Evolutionary conservation across 2,113 vertebrate species (phyloP), one percentile per base, ranked within the genome.

Genomic region (Ptychochromis oligacanthus): DNA sequence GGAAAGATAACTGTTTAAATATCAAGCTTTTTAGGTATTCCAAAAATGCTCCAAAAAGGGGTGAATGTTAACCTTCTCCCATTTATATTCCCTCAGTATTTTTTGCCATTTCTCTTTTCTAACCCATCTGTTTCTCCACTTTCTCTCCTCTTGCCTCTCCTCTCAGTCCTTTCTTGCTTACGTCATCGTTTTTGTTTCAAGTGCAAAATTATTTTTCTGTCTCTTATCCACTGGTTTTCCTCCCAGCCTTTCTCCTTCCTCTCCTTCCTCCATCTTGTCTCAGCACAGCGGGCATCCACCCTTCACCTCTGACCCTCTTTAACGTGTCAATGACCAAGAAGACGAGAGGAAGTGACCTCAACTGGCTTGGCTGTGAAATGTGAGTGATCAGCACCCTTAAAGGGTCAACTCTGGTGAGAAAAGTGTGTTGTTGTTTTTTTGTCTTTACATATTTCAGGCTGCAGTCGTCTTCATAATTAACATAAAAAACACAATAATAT

Each of bases 281-380:
- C 43, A 70, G 55, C 77, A 46, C 11, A 2, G 13, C 83, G 49
- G 77, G 17, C 72, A 2, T 77, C 74, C 28, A 77, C 82, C 78
- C 62, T 40, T 5, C 31, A 62, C 8, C 28, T 70, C 55, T 57
- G 55, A 76, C 75, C 54, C 22, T 58, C 34, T 40, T 57, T 52
- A 72, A 52, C 4, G 36, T 43, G 75, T 58, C 55, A 59, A 40
- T 62, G 77, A 83, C 78, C 81, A 81, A 72, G 72, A 81, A 81
- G 74, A 59, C 57, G 6, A 81, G 57, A 88, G 86, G 81, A 87
- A 87, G 78, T 84, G 81, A 81, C 77, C 62, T 36, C 5, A 80
- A 46, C 34, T 4, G 0, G 0, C 5, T 8, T 0, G 24, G 10
- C 56, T 6, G 1, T 9, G 14, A 59, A 7, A 14, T 3, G 18